These are phyloP conservation scores for Ariolimax columbianus DNA, from an alignment of 2,888 invertebrate genomes.

Conservation along the genomic window DNA sequence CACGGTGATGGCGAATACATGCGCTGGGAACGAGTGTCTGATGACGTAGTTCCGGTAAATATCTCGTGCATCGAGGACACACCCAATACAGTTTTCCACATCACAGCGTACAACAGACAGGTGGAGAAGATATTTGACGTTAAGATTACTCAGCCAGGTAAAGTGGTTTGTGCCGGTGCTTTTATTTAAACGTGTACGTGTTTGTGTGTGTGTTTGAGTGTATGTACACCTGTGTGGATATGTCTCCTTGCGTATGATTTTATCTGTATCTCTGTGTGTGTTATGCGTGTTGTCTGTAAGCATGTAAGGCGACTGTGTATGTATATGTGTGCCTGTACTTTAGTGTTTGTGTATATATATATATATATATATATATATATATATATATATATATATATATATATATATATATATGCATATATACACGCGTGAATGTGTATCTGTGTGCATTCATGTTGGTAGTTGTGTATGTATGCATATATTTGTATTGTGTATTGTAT, in stretches of 20 bases:
- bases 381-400: too few species aligned
- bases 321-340: too few species aligned
- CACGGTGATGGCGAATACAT: conserved; percentile 86
- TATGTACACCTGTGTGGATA: not conserved
- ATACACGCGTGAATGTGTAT: not conserved
- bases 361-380: too few species aligned
- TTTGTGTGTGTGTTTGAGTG: not conserved
- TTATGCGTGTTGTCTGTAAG: too few species aligned
- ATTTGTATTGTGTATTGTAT: not conserved
- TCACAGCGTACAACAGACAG: conserved; percentile 98
- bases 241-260: too few species aligned
- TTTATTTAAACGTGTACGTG: not conserved
- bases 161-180: conserved; percentile 53
- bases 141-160: conserved; percentile 96
- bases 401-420: not conserved
- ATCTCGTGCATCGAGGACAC: conserved; percentile 98
- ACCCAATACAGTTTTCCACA: conserved; percentile 97
- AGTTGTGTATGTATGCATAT: not conserved
- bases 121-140: conserved; percentile 99
- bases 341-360: too few species aligned
- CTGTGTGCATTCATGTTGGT: not conserved
- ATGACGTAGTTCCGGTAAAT: conserved; percentile 98
- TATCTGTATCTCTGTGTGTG: too few species aligned
- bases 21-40: conserved; percentile 96
- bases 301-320: too few species aligned